Base-by-base conservation (phyloP, 64 coral and sea anemone species). In the Stichodactyla helianthus region DNA sequence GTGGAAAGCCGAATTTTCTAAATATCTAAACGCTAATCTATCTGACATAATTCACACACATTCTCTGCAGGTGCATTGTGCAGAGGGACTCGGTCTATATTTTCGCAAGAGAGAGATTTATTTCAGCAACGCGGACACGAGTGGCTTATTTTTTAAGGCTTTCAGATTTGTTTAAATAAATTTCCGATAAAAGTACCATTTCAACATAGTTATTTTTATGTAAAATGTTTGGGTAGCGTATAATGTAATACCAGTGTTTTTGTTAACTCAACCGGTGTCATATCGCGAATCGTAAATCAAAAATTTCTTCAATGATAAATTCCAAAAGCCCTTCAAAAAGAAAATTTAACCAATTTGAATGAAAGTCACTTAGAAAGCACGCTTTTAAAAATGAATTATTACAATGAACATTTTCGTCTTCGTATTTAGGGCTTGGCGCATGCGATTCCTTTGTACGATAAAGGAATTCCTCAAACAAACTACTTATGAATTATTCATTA, bases 211-310 rank as follows among this genome's bases (percentile, higher is more conserved):
- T 71, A 23, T 51, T 52, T 81, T 52, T 22, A 52, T 22, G 0
- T 81, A 20, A 77, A 77, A 52, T 81, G 78, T 81, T 81, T 81
- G 17, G 78, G 12, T 6, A 81, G 19, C 18, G 15, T 52, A 54
- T 81, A 81, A 81, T 81, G 78, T 81, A 81, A 81, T 81, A 81
- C 78, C 78, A 18, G 78, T 81, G 78, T 81, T 54, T 54, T 81
- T 81, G 78, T 81, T 81, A 81, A 81, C 78, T 81, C 10, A 54
- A 81, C 78, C 53, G 78, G 78, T 81, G 78, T 81, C 78, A 54
- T 52, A 81, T 81, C 20, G 78, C 78, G 78, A 53, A 65, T 81
- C 16, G 78, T 12, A 54, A 81, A 81, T 81, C 78, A 81, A 81
- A 81, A 79, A 52, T n/a, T 60, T 13, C 8, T 58, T 58, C 19